phyloP scores from a whole-genome alignment of 2,797 vertebrate genomes.

The Girardinus metallicus region DNA sequence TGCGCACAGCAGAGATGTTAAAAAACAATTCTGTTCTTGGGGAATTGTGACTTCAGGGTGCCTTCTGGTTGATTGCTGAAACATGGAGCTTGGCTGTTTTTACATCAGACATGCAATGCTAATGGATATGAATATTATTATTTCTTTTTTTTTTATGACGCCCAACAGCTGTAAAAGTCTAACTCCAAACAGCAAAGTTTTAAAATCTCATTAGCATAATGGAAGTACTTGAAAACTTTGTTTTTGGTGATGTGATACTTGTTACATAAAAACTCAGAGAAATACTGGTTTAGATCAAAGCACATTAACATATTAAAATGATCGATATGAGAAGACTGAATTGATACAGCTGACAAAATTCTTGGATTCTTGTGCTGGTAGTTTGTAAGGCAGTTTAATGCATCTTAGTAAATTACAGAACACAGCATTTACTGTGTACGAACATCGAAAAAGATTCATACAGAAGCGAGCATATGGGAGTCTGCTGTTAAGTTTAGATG shows the following conservation, averaged over 20 bases:
- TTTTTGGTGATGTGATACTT: background rate
- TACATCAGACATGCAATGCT: background rate
- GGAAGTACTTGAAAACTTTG: background rate
- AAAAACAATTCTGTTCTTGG: background rate
- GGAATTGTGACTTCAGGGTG: background rate
- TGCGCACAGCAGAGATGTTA: background rate
- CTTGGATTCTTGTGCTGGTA: background rate
- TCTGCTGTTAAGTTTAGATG: background rate
- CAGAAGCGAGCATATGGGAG: background rate
- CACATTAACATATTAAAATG: background rate
- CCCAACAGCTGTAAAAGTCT: background rate
- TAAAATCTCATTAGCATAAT: background rate
- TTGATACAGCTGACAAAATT: background rate
- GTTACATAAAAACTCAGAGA: background rate
- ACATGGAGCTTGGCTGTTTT: conserved; percentile 1
- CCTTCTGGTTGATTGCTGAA: background rate
- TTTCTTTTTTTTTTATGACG: background rate
- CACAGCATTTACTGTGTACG: background rate
- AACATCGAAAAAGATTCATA: background rate
- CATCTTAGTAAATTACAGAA: background rate
- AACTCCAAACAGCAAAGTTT: background rate
- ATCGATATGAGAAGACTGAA: background rate
- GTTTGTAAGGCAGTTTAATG: background rate
- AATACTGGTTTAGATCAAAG: background rate
- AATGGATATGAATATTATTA: background rate